Conservation (phyloP, 2,797 vertebrate genomes). For the Trematomus bernacchii region DNA sequence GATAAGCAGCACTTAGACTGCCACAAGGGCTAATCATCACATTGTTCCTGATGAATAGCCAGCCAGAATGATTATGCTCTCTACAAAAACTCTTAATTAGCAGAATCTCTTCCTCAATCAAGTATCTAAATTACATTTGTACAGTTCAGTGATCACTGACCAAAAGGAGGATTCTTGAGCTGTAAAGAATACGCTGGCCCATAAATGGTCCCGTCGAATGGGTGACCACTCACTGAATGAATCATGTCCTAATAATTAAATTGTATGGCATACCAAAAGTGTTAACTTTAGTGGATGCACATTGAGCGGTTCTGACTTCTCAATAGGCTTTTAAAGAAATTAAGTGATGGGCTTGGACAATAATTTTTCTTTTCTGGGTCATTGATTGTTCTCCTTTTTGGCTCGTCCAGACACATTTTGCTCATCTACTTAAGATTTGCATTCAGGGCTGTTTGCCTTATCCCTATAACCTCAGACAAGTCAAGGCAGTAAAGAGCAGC, state of each 20-base stretch:
- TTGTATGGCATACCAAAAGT: conserved; percentile 81
- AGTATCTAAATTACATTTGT: conserved; percentile 85
- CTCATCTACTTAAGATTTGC: conserved; percentile 87
- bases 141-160: conserved; percentile 84
- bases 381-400: conserved; percentile 92
- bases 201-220: conserved; percentile 81
- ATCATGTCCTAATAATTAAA: conserved; percentile 88
- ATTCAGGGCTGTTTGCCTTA: conserved; percentile 87
- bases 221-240: conserved; percentile 83
- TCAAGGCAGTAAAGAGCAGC: conserved; percentile 43
- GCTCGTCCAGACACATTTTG: conserved; percentile 87
- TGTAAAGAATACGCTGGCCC: conserved; percentile 74
- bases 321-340: conserved; percentile 97
- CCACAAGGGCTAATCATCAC: conserved; percentile 80
- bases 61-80: conserved; percentile 81
- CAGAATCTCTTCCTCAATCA: conserved; percentile 80
- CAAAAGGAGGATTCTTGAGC: conserved; percentile 77
- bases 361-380: conserved; percentile 94
- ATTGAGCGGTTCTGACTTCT: conserved; percentile 87
- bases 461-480: conserved; percentile 82
- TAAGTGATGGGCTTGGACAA: conserved; percentile 93
- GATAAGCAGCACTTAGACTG: conserved; percentile 68
- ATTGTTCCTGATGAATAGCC: conserved; percentile 83
- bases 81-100: conserved; percentile 83
- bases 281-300: conserved; percentile 83